These are phyloP conservation scores for Laupala kohalensis DNA, from an alignment of 1,140 invertebrate species.

Conservation along the genomic window DNA sequence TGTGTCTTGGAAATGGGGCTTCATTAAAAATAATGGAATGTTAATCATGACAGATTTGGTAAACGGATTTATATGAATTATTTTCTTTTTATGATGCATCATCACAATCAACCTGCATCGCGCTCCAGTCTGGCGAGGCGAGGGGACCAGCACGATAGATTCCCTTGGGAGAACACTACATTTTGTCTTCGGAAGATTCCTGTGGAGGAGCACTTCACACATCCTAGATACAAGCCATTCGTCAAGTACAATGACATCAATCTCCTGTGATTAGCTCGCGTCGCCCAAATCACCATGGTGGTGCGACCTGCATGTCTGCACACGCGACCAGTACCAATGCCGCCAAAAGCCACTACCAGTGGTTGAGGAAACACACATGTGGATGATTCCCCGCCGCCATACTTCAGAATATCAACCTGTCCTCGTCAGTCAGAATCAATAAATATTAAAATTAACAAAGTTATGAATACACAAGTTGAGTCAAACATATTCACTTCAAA, in stretches of 20 bases:
- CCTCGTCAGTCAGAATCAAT: neutral
- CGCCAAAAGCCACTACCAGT: neutral
- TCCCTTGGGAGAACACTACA: constrained; percentile 25
- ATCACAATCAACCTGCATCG: no score
- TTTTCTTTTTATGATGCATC: no score
- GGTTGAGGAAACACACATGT: neutral
- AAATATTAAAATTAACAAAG: no score
- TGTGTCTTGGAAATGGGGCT: no score
- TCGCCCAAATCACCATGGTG: constrained; percentile 23
- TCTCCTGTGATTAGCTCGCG: constrained; percentile 32
- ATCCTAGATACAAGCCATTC: constrained; percentile 31
- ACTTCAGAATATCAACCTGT: neutral
- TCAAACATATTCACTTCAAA: no score
- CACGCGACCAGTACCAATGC: constrained; percentile 19
- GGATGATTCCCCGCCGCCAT: neutral
- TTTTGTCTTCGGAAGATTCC: constrained; percentile 21
- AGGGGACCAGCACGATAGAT: constrained; percentile 27
- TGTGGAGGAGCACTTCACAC: constrained; percentile 23
- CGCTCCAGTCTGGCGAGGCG: no score
- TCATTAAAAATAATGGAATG: no score
- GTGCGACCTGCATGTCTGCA: constrained; percentile 33
- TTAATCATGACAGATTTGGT: no score
- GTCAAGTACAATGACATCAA: constrained; percentile 42
- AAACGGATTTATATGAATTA: no score
- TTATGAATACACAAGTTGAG: no score